A percentile compares a stretch with the other conserved stretches of the same genome.
Conservation (phyloP, 2,888 invertebrate genomes). For the Acheta domesticus region DNA sequence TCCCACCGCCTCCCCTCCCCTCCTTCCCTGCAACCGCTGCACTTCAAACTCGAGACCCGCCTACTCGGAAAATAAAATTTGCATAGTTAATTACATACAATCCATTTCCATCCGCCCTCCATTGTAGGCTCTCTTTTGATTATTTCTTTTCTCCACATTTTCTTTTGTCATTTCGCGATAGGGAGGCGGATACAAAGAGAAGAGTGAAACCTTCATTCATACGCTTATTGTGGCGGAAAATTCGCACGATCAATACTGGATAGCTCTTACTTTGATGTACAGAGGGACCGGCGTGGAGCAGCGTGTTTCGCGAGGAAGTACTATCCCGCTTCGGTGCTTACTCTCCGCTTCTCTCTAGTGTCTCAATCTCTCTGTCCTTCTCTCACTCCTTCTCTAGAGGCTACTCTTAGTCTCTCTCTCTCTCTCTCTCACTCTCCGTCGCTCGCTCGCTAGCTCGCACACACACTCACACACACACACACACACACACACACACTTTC, state of each 20-base stretch:
- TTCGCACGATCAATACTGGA: slow-evolving; percentile 18
- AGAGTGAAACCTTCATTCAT: slow-evolving; percentile 1
- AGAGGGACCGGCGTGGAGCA: not conserved
- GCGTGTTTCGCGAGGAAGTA: not conserved
- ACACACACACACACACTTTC: no score
- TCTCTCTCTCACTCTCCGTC: no score
- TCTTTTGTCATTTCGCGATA: not conserved
- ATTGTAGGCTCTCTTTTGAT: not conserved
- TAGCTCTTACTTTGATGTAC: slow-evolving; percentile 6
- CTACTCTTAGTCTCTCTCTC: no score
- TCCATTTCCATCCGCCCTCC: not conserved
- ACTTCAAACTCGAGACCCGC: slow-evolving; percentile 18
- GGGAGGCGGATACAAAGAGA: not conserved
- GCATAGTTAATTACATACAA: slow-evolving; percentile 25
- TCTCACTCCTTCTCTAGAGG: no score
- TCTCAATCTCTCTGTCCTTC: no score
- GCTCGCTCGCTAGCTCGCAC: no score
- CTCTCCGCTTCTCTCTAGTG: no score
- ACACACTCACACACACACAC: no score
- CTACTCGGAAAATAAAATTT: slow-evolving; percentile 21
- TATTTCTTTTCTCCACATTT: not conserved
- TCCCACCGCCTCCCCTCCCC: not conserved
- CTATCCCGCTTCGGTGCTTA: not conserved
- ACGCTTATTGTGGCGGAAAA: not conserved
- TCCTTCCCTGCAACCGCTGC: not conserved